A percentile compares a stretch with the other conserved stretches of the same genome.
These are phyloP conservation scores for Anoura caudifer DNA, from an alignment of 2,113 vertebrate genomes.

Conservation along the genomic window DNA sequence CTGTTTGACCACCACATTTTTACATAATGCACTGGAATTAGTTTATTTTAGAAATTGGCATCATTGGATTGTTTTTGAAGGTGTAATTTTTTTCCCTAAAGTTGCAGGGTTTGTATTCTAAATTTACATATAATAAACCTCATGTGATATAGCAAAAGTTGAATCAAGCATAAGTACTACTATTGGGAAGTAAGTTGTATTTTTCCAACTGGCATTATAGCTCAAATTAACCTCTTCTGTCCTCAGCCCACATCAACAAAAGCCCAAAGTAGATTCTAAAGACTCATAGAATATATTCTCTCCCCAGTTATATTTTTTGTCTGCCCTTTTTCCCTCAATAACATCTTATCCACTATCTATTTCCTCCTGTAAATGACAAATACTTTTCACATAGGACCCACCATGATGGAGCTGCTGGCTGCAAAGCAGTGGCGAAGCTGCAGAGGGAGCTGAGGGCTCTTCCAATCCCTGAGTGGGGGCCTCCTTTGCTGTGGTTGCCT, in stretches of 20 bases:
- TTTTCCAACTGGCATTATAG: not conserved
- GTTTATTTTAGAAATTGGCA: not conserved
- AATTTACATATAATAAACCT: not conserved
- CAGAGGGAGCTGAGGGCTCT: constrained; percentile 80
- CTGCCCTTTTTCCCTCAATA: not conserved
- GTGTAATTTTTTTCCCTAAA: constrained; percentile 26
- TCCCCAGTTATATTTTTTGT: not conserved
- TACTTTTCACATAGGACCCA: constrained; percentile 85
- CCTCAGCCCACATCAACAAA: not conserved
- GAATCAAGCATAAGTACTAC: constrained; percentile 5
- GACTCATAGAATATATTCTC: not conserved
- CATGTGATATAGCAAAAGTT: constrained; percentile 11
- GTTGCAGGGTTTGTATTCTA: not conserved
- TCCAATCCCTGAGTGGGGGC: constrained; percentile 88
- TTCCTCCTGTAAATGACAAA: constrained; percentile 1
- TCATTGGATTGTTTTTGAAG: not conserved
- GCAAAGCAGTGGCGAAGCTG: constrained; percentile 79
- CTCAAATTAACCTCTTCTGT: not conserved
- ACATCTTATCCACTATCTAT: not conserved
- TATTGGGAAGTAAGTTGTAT: not conserved
- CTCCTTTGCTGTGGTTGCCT: constrained; percentile 82
- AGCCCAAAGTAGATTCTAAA: not conserved
- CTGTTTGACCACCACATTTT: constrained; percentile 36
- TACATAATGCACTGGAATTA: not conserved
- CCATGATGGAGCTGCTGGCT: constrained; percentile 87